These are phyloP conservation scores for Teleogryllus occipitalis DNA, from an alignment of 1,140 invertebrate species.

Conservation along the genomic window DNA sequence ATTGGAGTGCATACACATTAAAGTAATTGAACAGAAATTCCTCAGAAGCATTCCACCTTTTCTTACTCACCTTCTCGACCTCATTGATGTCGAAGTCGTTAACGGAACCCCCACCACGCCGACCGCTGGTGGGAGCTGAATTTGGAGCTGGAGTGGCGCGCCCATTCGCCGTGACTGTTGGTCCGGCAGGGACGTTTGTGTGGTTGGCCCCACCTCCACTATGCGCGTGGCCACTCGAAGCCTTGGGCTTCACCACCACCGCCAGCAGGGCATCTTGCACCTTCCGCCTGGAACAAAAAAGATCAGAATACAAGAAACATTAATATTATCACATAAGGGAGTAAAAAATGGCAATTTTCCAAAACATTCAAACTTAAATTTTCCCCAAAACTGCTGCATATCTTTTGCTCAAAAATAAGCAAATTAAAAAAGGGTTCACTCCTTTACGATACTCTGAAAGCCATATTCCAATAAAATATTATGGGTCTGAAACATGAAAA, in stretches of 20 bases:
- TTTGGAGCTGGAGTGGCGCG: neutral
- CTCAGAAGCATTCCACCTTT: slow-evolving; percentile 17
- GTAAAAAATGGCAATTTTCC: no score
- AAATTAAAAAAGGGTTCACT: no score
- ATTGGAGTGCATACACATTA: no score
- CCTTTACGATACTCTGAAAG: no score
- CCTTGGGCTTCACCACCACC: neutral
- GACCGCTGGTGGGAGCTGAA: neutral
- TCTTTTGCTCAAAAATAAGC: no score
- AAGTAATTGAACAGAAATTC: no score
- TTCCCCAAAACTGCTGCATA: no score
- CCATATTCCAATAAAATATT: no score
- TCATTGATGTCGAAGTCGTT: slow-evolving; percentile 48
- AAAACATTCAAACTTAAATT: no score
- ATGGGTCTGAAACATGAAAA: no score
- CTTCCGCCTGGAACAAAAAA: neutral
- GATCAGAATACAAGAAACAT: no score
- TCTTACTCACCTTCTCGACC: slow-evolving; percentile 44
- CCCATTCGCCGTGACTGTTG: neutral
- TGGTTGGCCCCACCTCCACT: neutral
- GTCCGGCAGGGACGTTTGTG: neutral
- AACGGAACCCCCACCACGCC: slow-evolving; percentile 34
- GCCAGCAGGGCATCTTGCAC: neutral
- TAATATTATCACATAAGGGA: no score
- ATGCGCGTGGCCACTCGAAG: neutral